Evolutionary conservation across 2,888 invertebrate species (phyloP).

Genomic region (Drosophila nr. fundita): DNA sequence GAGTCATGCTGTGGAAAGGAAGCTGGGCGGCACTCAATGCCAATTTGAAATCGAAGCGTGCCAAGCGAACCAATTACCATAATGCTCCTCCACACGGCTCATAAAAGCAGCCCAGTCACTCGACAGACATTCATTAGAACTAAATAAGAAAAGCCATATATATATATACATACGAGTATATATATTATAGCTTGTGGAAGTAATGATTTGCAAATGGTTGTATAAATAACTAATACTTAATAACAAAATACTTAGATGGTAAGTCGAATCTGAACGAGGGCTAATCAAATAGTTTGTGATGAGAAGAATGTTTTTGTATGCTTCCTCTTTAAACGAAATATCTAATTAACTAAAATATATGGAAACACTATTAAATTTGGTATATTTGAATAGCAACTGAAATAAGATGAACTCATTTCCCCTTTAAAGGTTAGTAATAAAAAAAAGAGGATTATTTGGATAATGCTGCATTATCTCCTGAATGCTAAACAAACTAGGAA

Average conservation of each 20-base stretch:
- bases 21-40: slow-evolving; percentile 18
- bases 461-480: neutral
- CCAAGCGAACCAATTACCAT: slow-evolving; percentile 56
- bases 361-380: neutral
- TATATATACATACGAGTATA: neutral
- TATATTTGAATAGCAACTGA: neutral
- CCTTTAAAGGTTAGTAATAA: neutral
- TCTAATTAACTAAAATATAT: neutral
- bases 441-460: neutral
- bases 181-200: neutral
- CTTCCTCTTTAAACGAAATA: neutral
- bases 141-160: neutral
- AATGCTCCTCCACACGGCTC: slow-evolving; percentile 12
- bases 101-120: neutral
- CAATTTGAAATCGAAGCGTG: slow-evolving; percentile 30
- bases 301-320: neutral
- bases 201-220: slow-evolving; percentile 23
- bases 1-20: slow-evolving; percentile 8
- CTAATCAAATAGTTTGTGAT: neutral
- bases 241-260: neutral
- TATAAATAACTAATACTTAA: slow-evolving; percentile 21
- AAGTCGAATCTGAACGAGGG: neutral
- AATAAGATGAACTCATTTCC: neutral
- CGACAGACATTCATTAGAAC: slow-evolving; percentile 12
- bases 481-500: neutral